A percentile compares a stretch with the other conserved stretches of the same genome.
Evolutionary conservation across 1,140 invertebrate genomes (phyloP).

Genomic region (Pachyrhynchus sulphureomaculatus): DNA sequence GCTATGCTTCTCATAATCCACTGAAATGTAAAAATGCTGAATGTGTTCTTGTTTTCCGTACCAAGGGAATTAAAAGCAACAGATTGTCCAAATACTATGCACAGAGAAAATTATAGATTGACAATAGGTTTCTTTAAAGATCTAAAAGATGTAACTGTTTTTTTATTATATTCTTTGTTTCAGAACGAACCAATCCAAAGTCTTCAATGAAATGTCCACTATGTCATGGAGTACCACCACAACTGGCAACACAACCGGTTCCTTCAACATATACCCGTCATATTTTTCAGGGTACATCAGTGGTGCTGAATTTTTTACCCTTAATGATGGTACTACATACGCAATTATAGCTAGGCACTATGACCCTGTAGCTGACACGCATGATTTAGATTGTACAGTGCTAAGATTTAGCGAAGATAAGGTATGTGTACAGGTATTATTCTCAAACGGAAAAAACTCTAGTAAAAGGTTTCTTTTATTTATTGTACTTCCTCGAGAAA

Average conservation of each 20-base stretch:
- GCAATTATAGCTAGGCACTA: constrained; percentile 40
- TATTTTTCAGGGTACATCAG: constrained; percentile 41
- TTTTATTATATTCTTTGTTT: constrained; percentile 19
- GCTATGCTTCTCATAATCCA: too few relatives aligned
- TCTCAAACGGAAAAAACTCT: background rate
- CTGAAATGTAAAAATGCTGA: too few relatives aligned
- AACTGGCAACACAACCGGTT: constrained; percentile 4
- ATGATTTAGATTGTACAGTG: constrained; percentile 37
- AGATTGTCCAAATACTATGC: too few relatives aligned
- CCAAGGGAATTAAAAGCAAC: too few relatives aligned
- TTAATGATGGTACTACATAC: constrained; percentile 34
- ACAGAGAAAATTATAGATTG: too few relatives aligned
- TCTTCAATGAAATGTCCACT: constrained; percentile 29
- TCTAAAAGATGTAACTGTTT: too few relatives aligned
- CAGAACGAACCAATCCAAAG: constrained; percentile 17
- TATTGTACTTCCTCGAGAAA: too few relatives aligned
- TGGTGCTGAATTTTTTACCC: constrained; percentile 43
- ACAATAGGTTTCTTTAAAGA: too few relatives aligned
- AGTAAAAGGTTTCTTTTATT: too few relatives aligned
- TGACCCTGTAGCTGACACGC: constrained; percentile 34
- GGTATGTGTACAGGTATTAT: constrained; percentile 14
- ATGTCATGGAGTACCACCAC: constrained; percentile 32
- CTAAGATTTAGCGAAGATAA: constrained; percentile 37
- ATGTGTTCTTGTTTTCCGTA: too few relatives aligned
- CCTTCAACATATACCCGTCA: constrained; percentile 15